phyloP scores from a whole-genome alignment of 2,113 vertebrate genomes.

The Leucoraja erinaceus region DNA sequence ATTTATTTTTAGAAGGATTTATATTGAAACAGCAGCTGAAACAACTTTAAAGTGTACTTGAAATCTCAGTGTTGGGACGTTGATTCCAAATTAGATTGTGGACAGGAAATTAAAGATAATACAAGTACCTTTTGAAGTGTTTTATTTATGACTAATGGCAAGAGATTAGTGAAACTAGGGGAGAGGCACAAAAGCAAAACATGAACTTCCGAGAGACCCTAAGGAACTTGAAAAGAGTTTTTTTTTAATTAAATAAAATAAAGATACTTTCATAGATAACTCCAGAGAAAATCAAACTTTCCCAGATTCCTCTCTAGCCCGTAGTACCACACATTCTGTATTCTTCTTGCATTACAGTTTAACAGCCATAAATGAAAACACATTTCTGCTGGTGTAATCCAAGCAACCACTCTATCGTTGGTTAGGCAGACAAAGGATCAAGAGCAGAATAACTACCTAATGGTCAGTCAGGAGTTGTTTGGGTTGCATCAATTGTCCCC shows the following conservation, averaged over 20 bases:
- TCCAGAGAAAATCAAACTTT: neutral
- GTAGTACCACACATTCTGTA: neutral
- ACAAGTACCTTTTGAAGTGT: constrained; percentile 6
- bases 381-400: neutral
- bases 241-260: neutral
- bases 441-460: neutral
- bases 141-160: constrained; percentile 33
- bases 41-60: neutral
- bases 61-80: neutral
- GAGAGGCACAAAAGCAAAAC: constrained; percentile 24
- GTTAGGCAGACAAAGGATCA: neutral
- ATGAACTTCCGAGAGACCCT: constrained; percentile 7
- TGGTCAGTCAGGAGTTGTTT: neutral
- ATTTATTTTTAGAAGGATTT: constrained; percentile 29
- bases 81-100: neutral
- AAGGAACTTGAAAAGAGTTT: constrained; percentile 25
- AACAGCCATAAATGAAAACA: constrained; percentile 5
- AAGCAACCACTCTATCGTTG: neutral
- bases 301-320: neutral
- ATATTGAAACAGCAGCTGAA: neutral
- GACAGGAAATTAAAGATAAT: constrained; percentile 27
- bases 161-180: neutral
- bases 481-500: neutral
- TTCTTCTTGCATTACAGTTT: neutral
- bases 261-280: constrained; percentile 9